Percentiles rank a stretch among this genome's conserved stretches.
These are phyloP conservation scores for Adela reaumurella DNA, from an alignment of 2,888 invertebrate genomes.

Conservation along the genomic window DNA sequence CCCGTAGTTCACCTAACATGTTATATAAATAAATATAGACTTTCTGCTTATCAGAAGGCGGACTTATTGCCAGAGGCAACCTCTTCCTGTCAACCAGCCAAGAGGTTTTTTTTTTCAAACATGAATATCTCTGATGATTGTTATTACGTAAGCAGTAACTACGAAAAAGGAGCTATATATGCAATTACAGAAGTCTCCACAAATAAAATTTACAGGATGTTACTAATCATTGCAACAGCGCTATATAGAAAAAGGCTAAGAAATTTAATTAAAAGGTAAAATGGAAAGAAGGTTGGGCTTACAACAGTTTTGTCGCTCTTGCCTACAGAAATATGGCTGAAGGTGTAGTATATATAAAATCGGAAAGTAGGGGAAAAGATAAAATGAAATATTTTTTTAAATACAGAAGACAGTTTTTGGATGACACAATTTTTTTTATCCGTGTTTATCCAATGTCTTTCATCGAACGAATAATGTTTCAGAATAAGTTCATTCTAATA, in stretches of 20 bases:
- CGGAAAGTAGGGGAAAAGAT: not conserved
- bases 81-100: no score
- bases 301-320: slow-evolving; percentile 5
- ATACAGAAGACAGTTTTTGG: slow-evolving; percentile 4
- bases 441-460: no score
- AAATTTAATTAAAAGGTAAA: slow-evolving; percentile 1
- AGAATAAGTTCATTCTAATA: not conserved
- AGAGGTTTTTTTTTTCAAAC: no score
- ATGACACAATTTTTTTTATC: slow-evolving; percentile 3
- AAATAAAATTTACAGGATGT: slow-evolving; percentile 2
- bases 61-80: no score
- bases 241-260: slow-evolving; percentile 2
- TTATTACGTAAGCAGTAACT: no score
- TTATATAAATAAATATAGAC: no score
- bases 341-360: not conserved
- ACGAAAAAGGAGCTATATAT: slow-evolving; percentile 1
- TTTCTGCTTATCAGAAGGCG: no score
- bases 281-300: slow-evolving; percentile 1
- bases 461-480: slow-evolving; percentile 2
- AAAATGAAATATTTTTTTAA: slow-evolving; percentile 5
- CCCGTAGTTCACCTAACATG: no score
- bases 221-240: slow-evolving; percentile 1
- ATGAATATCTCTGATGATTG: no score
- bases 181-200: slow-evolving; percentile 2
- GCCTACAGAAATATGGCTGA: slow-evolving; percentile 5